These are phyloP conservation scores for Gnatocerus cornutus DNA, from an alignment of 2,888 invertebrate genomes.

Conservation along the genomic window DNA sequence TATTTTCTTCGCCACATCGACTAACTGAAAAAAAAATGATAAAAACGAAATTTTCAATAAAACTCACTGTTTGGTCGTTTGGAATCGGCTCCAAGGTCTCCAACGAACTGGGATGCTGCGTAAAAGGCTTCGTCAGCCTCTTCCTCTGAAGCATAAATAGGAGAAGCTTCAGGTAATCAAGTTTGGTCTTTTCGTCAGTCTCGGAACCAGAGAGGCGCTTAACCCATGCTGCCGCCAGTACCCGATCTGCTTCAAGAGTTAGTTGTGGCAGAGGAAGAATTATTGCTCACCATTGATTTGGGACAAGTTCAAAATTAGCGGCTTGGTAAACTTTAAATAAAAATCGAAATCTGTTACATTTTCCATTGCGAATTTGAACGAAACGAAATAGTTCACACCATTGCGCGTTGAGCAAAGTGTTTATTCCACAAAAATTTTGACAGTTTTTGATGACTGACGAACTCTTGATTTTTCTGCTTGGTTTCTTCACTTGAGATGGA, in stretches of 20 bases:
- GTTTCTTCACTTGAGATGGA: too few relatives aligned
- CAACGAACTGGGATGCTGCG: constrained; percentile 65
- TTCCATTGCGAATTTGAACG: constrained; percentile 42
- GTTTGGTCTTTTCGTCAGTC: constrained; percentile 63
- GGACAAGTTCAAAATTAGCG: constrained; percentile 68
- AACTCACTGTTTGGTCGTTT: constrained; percentile 59
- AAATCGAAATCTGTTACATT: constrained; percentile 65
- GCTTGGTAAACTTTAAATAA: constrained; percentile 69
- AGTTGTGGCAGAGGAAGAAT: background rate
- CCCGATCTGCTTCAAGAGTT: constrained; percentile 65
- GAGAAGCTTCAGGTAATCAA: constrained; percentile 70
- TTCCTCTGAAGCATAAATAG: constrained; percentile 70
- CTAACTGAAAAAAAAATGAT: constrained; percentile 52
- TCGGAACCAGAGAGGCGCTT: constrained; percentile 66
- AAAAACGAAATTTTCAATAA: background rate
- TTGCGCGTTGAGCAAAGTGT: background rate
- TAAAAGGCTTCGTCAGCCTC: constrained; percentile 69
- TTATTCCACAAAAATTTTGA: constrained; percentile 35
- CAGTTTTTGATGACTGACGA: constrained; percentile 7
- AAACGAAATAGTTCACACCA: constrained; percentile 11
- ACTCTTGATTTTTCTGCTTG: constrained; percentile 38
- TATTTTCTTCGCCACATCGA: constrained; percentile 66
- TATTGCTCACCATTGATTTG: constrained; percentile 66
- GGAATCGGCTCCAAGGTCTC: constrained; percentile 65
- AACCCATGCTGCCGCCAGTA: constrained; percentile 70